Conservation (phyloP, 2,888 invertebrate species). For the Gandaritis pyraliata region DNA sequence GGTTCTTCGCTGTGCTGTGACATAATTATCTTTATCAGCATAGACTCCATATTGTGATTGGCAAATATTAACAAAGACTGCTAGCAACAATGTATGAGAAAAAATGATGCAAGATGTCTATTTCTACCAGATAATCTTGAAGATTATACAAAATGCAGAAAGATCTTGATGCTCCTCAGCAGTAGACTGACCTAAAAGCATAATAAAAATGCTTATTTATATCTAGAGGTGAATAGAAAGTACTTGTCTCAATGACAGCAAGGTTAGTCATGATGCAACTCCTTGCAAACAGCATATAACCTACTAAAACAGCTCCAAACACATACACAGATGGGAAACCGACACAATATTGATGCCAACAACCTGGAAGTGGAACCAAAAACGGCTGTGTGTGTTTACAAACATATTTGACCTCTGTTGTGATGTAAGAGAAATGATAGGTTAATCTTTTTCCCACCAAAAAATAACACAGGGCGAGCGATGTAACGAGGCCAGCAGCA, state of each 20-base stretch:
- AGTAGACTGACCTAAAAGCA: not conserved
- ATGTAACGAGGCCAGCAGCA: constrained; percentile 16
- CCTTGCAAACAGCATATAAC: constrained; percentile 36
- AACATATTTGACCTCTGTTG: constrained; percentile 77
- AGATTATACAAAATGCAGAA: not conserved
- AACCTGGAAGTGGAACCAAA: constrained; percentile 43
- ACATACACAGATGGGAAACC: not conserved
- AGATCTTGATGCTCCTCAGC: not conserved
- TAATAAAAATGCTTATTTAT: constrained; percentile 38
- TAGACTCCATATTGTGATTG: no score
- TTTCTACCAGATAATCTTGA: no score
- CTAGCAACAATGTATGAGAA: no score
- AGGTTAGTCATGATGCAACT: constrained; percentile 67
- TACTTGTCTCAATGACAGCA: constrained; percentile 50
- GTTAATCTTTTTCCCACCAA: constrained; percentile 81
- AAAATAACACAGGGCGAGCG: constrained; percentile 48
- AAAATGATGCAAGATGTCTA: no score
- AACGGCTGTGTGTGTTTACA: constrained; percentile 73
- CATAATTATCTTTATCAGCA: no score
- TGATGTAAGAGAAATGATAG: constrained; percentile 78
- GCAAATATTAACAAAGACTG: no score
- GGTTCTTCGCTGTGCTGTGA: no score
- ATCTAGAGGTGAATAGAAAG: constrained; percentile 61
- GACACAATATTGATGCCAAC: constrained; percentile 19
- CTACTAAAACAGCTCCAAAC: constrained; percentile 24